phyloP scores from a whole-genome alignment of 2,113 vertebrate species.

The Opisthocomus hoazin region DNA sequence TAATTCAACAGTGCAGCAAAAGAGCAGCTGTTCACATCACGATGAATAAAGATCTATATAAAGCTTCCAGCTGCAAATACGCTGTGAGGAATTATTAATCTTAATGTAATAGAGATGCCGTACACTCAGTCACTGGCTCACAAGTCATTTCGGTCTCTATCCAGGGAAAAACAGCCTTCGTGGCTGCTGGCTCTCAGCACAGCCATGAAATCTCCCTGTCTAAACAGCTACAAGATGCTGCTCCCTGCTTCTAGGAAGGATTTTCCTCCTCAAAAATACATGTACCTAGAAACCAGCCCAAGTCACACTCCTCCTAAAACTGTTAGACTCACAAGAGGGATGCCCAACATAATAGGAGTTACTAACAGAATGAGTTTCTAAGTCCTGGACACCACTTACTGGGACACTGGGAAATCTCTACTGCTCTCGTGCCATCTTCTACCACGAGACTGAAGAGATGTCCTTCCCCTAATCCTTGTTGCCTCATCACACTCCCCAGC shows the following conservation, averaged over 20 bases:
- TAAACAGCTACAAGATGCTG: background rate
- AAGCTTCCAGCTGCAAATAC: slow-evolving; percentile 56
- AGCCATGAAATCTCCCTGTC: background rate
- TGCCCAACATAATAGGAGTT: background rate
- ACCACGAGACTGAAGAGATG: background rate
- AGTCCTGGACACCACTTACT: background rate
- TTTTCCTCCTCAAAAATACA: background rate
- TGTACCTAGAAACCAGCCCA: background rate
- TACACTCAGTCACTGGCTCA: slow-evolving; percentile 28
- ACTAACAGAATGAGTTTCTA: background rate
- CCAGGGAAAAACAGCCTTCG: slow-evolving; percentile 31
- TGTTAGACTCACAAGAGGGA: background rate
- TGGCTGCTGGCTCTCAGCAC: slow-evolving; percentile 21
- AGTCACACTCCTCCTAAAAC: background rate
- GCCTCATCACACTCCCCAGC: background rate
- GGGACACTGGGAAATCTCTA: background rate
- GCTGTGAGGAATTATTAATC: slow-evolving; percentile 50
- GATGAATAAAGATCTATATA: slow-evolving; percentile 53
- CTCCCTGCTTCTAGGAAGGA: background rate
- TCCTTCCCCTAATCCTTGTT: background rate
- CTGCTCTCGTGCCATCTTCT: background rate
- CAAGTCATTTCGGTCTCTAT: background rate
- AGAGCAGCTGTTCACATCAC: slow-evolving; percentile 55
- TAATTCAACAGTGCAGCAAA: slow-evolving; percentile 26
- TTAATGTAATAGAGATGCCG: slow-evolving; percentile 47